phyloP scores from a whole-genome alignment of 1,140 invertebrate species.

The Mamestra configurata region DNA sequence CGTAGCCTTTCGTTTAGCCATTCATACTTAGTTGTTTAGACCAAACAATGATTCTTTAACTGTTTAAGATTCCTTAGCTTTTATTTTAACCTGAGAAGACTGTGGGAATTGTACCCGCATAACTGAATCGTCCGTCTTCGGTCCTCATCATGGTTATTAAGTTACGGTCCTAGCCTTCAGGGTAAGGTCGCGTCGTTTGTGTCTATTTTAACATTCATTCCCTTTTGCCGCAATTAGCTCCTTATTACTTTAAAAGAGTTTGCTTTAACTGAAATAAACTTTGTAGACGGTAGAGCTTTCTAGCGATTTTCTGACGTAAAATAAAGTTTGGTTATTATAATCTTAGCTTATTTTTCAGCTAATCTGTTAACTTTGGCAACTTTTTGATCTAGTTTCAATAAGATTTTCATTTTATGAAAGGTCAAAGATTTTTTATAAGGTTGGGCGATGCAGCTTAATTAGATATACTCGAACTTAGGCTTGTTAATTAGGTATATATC shows the following conservation, averaged over 20 bases:
- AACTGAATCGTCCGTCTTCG: neutral
- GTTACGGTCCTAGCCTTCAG: slow-evolving; percentile 7
- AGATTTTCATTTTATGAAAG: too few species aligned
- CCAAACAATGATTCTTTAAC: too few species aligned
- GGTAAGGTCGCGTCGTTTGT: neutral
- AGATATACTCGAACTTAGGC: too few species aligned
- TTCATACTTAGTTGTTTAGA: too few species aligned
- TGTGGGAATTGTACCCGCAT: neutral
- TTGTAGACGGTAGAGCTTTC: slow-evolving; percentile 7
- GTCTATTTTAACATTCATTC: slow-evolving; percentile 22
- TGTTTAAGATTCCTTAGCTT: too few species aligned
- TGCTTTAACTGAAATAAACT: slow-evolving; percentile 38
- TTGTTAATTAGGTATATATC: too few species aligned
- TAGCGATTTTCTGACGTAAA: neutral
- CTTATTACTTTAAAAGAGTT: slow-evolving; percentile 44
- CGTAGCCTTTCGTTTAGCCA: too few species aligned
- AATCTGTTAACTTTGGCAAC: neutral
- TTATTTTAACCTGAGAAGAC: neutral
- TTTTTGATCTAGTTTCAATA: neutral
- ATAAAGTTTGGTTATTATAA: neutral
- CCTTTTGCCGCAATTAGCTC: slow-evolving; percentile 30
- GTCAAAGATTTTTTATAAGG: too few species aligned
- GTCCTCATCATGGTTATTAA: slow-evolving; percentile 19
- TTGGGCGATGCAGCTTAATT: too few species aligned
- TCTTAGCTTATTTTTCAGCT: neutral